Percentiles rank a stretch among this genome's conserved stretches.
Evolutionary conservation across 2,797 vertebrate species (phyloP).

Genomic region (Oreonectes daqikongensis): DNA sequence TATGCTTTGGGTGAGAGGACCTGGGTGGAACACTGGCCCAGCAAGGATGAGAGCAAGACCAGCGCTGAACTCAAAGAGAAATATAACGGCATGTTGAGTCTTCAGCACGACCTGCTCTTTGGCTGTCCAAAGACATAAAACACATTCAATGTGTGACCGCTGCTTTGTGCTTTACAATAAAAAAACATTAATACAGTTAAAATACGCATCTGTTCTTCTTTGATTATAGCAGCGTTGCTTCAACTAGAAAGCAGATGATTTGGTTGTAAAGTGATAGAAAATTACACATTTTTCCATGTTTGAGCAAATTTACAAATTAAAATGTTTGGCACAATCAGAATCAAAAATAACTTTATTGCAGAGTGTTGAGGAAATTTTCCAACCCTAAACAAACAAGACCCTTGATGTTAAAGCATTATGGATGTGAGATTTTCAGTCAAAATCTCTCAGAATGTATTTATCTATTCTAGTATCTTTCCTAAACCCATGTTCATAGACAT

Average conservation of each 20-base stretch:
- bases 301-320: no score
- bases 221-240: not conserved
- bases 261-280: not conserved
- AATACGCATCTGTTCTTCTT: not conserved
- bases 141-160: not conserved
- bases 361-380: no score
- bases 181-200: not conserved
- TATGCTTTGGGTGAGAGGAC: slow-evolving; percentile 18
- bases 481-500: no score
- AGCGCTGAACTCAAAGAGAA: slow-evolving; percentile 11
- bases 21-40: slow-evolving; percentile 26
- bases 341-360: no score
- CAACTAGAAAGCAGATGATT: not conserved
- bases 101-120: not conserved
- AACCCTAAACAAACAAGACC: no score
- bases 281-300: no score
- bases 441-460: no score
- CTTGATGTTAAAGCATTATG: no score
- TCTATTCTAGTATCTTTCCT: no score
- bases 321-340: no score
- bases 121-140: not conserved
- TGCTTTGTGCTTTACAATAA: not conserved
- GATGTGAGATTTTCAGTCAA: no score
- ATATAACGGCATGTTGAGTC: slow-evolving; percentile 28
- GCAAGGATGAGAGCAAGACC: slow-evolving; percentile 3